phyloP scores from a whole-genome alignment of 2,888 invertebrate species.

The Mechanitis messenoides region DNA sequence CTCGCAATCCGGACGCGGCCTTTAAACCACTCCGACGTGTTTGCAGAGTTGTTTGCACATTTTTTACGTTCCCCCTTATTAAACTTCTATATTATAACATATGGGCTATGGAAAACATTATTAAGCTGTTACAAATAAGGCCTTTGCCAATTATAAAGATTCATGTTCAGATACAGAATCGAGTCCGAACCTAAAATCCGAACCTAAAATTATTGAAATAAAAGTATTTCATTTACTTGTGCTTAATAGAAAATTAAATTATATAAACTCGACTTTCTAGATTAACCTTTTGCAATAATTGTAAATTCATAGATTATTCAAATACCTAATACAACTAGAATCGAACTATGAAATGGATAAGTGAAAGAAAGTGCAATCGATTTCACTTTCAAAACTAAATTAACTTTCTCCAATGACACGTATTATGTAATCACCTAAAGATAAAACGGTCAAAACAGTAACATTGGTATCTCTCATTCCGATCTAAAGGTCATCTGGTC shows the following conservation, averaged over 20 bases:
- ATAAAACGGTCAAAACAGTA: conserved; percentile 66
- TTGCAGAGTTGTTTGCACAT: conserved; percentile 75
- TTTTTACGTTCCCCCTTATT: conserved; percentile 72
- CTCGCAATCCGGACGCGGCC: conserved; percentile 74
- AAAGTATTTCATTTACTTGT: no score
- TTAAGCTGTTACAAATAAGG: conserved; percentile 6
- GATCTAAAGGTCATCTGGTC: conserved; percentile 54
- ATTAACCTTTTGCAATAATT: conserved; percentile 2
- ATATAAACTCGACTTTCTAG: not conserved
- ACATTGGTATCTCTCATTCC: conserved; percentile 53
- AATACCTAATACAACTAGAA: conserved; percentile 41
- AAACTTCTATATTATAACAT: conserved; percentile 37
- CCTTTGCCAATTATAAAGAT: not conserved
- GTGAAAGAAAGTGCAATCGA: conserved; percentile 75
- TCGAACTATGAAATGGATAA: conserved; percentile 66
- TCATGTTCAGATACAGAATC: not conserved
- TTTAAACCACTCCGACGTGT: conserved; percentile 75
- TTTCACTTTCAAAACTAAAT: conserved; percentile 77
- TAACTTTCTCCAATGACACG: conserved; percentile 76
- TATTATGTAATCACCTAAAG: conserved; percentile 70
- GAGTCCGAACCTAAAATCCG: not conserved
- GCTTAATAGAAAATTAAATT: not conserved
- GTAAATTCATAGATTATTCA: conserved; percentile 40
- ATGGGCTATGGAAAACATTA: conserved; percentile 12
- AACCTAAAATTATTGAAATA: not conserved